These are phyloP conservation scores for Eolophus roseicapilla DNA, from an alignment of 2,113 vertebrate genomes.

Conservation along the genomic window DNA sequence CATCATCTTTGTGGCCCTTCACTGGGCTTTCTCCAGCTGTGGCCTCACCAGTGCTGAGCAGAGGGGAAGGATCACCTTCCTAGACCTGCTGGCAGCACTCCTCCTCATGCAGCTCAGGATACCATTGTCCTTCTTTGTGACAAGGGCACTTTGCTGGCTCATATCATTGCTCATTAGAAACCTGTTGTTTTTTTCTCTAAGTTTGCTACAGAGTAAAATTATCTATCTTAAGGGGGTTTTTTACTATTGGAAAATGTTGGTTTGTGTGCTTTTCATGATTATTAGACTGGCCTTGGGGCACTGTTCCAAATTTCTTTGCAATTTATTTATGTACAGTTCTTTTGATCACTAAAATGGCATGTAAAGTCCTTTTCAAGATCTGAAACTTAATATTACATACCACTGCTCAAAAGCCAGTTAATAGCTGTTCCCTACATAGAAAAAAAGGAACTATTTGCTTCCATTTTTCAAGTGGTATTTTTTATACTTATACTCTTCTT, in stretches of 20 bases:
- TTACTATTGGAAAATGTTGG: background rate
- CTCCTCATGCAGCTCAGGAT: background rate
- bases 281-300: background rate
- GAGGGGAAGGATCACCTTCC: background rate
- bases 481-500: background rate
- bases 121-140: background rate
- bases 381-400: background rate
- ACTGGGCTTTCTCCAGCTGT: background rate
- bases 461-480: background rate
- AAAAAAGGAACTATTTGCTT: background rate
- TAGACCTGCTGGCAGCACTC: accelerated
- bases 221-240: background rate
- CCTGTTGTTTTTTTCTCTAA: background rate
- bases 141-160: background rate
- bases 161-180: background rate
- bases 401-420: background rate
- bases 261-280: background rate
- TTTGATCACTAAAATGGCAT: background rate
- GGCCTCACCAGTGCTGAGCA: background rate
- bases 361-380: background rate
- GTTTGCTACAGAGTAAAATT: background rate
- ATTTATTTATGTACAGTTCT: background rate
- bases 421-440: background rate
- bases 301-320: background rate
- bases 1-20: background rate